Base-by-base conservation (phyloP, 2,888 invertebrate species). In the Taphrorychus bicolor region DNA sequence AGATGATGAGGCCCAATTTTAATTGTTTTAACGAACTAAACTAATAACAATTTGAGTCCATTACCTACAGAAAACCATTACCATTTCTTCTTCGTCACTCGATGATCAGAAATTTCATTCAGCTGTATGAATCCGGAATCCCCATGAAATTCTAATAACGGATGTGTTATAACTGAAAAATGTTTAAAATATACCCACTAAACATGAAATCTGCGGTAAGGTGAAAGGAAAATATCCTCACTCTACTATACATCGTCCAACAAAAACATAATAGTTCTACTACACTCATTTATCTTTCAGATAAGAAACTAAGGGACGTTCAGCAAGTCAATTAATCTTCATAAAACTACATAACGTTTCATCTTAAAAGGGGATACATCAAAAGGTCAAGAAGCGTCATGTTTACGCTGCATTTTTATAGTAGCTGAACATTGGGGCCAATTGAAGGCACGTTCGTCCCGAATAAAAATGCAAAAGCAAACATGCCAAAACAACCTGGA, bases 281-380 rank as follows among this genome's bases (percentile, higher is more conserved):
- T 57, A 51, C 41, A 16, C 57, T 61, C 69, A 69, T 69, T 66
- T 65, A 69, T 69, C 69, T 69, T 65, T 54, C 23, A 60, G 69
- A 69, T 69, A 69, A 69, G 69, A 66, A 65, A 65, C 65, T 53
- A 61, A 59, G 53, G 64, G 65, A 65, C 49, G 57, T 69, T 66
- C 65, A 57, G 53, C 17, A 54, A n/a, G 52, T 57, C 48, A 53
- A 69, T 69, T 69, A 65, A 69, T 69, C 69, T 69, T 69, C 65
- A 69, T 69, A 69, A 69, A 57, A 58, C 61, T 62, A 49, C 65
- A 58, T 65, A 61, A 69, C 60, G 53, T 69, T 69, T 60, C 41
- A 17, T 24, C 51, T 21, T n/a, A 45, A 51, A 51, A 21, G 51
- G 22, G 51, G 17, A 45, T 45, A 45, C 21, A 51, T 22, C 14